Percentiles rank a stretch among this genome's conserved stretches.
phyloP scores from a whole-genome alignment of 2,113 vertebrate species.

The Helogale parvula region DNA sequence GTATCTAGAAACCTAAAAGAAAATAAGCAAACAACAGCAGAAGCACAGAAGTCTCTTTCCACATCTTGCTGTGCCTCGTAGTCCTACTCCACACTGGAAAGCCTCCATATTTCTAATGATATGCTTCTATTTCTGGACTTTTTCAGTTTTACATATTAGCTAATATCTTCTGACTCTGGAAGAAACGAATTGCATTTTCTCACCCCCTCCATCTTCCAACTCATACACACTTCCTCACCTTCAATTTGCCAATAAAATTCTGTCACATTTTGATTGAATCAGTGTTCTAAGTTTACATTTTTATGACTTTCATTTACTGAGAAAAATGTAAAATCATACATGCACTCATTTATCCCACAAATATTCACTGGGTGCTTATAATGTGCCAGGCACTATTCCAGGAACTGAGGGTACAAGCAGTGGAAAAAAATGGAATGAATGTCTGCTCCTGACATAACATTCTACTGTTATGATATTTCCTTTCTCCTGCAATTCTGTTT shows the following conservation, averaged over 20 bases:
- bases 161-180: not conserved
- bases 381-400: not conserved
- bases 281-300: not conserved
- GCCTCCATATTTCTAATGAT: not conserved
- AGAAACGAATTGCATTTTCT: not conserved
- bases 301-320: not conserved
- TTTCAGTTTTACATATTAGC: not conserved
- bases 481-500: not conserved
- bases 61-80: rapidly evolving
- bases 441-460: not conserved
- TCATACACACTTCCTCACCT: not conserved
- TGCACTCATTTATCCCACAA: not conserved
- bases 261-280: not conserved
- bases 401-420: not conserved
- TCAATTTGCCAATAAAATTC: not conserved
- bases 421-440: not conserved
- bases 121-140: not conserved
- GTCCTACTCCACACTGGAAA: not conserved
- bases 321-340: not conserved
- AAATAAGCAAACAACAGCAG: not conserved
- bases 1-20: not conserved
- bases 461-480: not conserved
- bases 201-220: rapidly evolving
- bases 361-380: not conserved
- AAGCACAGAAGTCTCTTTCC: not conserved